phyloP scores from a whole-genome alignment of 2,113 vertebrate species.

The Larimichthys crocea region DNA sequence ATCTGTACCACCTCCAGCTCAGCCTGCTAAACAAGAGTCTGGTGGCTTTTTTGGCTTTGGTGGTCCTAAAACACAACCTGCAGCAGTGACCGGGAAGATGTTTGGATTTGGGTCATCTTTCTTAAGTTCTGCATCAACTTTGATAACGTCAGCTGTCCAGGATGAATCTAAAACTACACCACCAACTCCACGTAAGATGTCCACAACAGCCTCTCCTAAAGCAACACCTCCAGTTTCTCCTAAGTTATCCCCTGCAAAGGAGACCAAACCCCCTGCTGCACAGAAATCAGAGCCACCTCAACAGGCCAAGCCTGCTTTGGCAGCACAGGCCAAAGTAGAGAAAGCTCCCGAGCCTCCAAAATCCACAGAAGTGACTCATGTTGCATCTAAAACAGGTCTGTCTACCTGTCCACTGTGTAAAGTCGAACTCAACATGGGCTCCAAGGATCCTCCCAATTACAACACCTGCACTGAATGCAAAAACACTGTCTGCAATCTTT shows the following conservation, averaged over 20 bases:
- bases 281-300: conserved; percentile 53
- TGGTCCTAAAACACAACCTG: conserved; percentile 74
- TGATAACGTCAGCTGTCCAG: conserved; percentile 82
- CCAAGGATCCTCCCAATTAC: conserved; percentile 91
- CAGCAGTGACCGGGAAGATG: conserved; percentile 81
- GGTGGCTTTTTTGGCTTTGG: conserved; percentile 86
- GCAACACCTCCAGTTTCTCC: conserved; percentile 70
- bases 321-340: conserved; percentile 54
- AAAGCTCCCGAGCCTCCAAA: conserved; percentile 63
- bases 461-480: conserved; percentile 95
- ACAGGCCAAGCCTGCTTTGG: conserved; percentile 72
- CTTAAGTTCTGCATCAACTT: conserved; percentile 83
- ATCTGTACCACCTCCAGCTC: conserved; percentile 14
- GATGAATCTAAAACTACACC: conserved; percentile 79
- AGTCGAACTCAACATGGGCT: conserved; percentile 88
- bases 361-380: conserved; percentile 19
- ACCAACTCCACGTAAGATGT: conserved; percentile 73
- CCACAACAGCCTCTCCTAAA: conserved; percentile 60
- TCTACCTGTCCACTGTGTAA: conserved; percentile 92
- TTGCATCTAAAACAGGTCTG: conserved; percentile 43
- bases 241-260: conserved; percentile 54
- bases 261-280: conserved; percentile 44
- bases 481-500: conserved; percentile 92
- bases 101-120: conserved; percentile 82
- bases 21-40: conserved; percentile 82